Evolutionary conservation across 2,113 vertebrate genomes (phyloP).

Genomic region (Nematolebias whitei): DNA sequence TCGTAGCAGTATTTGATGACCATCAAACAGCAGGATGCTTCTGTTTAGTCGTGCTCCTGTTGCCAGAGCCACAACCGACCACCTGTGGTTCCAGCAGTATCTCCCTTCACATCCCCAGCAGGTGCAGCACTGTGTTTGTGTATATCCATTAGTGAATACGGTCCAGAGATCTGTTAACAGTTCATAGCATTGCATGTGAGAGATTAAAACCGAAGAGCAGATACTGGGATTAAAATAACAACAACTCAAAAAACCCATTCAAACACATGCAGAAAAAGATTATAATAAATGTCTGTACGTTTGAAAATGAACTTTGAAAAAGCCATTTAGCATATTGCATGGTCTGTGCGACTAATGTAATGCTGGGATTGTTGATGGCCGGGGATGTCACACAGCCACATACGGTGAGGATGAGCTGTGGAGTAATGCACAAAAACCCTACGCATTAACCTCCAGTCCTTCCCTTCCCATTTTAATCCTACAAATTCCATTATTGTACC

Average conservation of each 20-base stretch:
- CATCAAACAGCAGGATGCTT: not conserved
- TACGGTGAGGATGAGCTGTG: constrained; percentile 70
- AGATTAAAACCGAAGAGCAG: constrained; percentile 71
- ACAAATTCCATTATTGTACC: constrained; percentile 77
- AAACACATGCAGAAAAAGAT: constrained; percentile 63
- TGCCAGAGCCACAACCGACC: constrained; percentile 4
- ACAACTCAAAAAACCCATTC: constrained; percentile 13
- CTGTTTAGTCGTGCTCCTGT: no score
- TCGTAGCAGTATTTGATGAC: no score
- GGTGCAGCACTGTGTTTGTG: constrained; percentile 39
- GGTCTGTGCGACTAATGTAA: constrained; percentile 68
- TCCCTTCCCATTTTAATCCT: constrained; percentile 69
- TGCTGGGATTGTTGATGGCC: constrained; percentile 65
- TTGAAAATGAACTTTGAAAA: constrained; percentile 53
- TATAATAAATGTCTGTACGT: constrained; percentile 54
- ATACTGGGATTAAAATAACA: constrained; percentile 46
- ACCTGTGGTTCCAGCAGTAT: constrained; percentile 54
- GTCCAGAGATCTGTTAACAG: constrained; percentile 67
- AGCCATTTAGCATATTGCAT: constrained; percentile 79
- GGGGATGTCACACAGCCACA: constrained; percentile 64
- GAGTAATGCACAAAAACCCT: constrained; percentile 77
- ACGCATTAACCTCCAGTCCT: constrained; percentile 72
- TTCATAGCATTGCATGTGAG: constrained; percentile 63
- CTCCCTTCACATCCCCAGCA: constrained; percentile 54
- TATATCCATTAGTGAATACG: constrained; percentile 63